Evolutionary conservation across 2,888 invertebrate genomes (phyloP).

Genomic region (Pheosia gnoma): DNA sequence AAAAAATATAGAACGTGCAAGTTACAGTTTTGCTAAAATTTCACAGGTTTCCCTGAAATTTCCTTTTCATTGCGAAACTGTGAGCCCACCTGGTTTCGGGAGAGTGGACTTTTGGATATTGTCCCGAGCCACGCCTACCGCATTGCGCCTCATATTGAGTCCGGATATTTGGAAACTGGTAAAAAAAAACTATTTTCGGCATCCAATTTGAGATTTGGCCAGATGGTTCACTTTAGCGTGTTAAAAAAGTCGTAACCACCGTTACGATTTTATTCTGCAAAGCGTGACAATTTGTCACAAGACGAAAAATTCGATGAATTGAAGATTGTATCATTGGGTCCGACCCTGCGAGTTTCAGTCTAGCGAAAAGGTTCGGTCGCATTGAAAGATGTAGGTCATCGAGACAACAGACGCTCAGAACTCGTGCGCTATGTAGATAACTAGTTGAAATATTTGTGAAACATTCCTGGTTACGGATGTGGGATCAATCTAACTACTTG

Average conservation of each 20-base stretch:
- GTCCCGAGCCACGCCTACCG: slow-evolving; percentile 45
- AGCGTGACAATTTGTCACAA: not conserved
- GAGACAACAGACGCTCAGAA: slow-evolving; percentile 19
- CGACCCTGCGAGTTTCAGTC: slow-evolving; percentile 35
- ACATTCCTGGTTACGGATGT: too few relatives aligned
- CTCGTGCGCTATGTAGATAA: not conserved
- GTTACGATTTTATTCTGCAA: too few relatives aligned
- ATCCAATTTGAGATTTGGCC: slow-evolving; percentile 33
- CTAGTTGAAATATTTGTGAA: not conserved
- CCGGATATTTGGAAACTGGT: slow-evolving; percentile 44
- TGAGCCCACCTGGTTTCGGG: slow-evolving; percentile 12
- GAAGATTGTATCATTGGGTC: slow-evolving; percentile 24
- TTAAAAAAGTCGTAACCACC: too few relatives aligned
- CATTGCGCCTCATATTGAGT: slow-evolving; percentile 58
- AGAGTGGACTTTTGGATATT: slow-evolving; percentile 10
- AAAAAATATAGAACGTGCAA: not conserved
- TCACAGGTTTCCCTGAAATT: slow-evolving; percentile 4
- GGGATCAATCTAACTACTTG: too few relatives aligned
- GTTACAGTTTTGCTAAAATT: not conserved
- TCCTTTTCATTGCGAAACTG: slow-evolving; percentile 16
- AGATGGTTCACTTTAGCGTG: slow-evolving; percentile 34
- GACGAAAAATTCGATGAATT: slow-evolving; percentile 26
- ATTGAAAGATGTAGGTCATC: slow-evolving; percentile 36
- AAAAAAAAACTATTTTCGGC: slow-evolving; percentile 34
- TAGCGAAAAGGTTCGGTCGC: slow-evolving; percentile 32